These are phyloP conservation scores for Pionites leucogaster DNA, from an alignment of 2,113 vertebrate species.

Conservation along the genomic window DNA sequence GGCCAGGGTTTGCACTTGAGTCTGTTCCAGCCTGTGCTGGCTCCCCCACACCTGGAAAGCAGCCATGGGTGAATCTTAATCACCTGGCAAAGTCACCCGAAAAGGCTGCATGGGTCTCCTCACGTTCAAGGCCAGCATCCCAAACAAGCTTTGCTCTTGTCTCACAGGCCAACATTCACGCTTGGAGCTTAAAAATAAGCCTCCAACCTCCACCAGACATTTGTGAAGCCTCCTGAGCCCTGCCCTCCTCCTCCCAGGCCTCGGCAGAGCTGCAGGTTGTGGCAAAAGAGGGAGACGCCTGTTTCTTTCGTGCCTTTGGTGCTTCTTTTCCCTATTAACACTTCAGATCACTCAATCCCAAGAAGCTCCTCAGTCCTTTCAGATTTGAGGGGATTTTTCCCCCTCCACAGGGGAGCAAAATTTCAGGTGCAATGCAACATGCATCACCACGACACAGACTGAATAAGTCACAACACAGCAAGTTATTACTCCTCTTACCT, in stretches of 20 bases:
- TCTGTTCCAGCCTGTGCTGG: neutral
- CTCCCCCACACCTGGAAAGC: neutral
- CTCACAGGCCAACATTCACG: constrained; percentile 49
- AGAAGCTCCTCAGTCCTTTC: constrained; percentile 47
- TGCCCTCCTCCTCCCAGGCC: neutral
- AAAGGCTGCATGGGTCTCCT: neutral
- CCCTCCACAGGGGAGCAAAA: neutral
- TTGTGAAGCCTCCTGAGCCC: neutral
- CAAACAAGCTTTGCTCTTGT: constrained; percentile 12
- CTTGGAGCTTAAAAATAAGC: neutral
- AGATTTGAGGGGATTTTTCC: constrained; percentile 46
- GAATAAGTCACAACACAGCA: neutral
- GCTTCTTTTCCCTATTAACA: neutral
- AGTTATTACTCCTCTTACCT: constrained; percentile 79
- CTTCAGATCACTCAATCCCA: neutral
- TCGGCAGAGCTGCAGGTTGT: neutral
- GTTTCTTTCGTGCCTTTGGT: neutral
- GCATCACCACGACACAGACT: neutral
- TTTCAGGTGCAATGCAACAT: constrained; percentile 49
- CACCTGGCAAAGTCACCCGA: neutral
- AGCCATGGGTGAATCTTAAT: neutral
- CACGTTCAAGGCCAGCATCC: neutral
- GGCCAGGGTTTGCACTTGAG: neutral
- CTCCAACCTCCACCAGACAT: neutral
- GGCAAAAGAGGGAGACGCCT: neutral